Base-by-base conservation (phyloP, 2,797 vertebrate genomes). In the Alca torda region DNA sequence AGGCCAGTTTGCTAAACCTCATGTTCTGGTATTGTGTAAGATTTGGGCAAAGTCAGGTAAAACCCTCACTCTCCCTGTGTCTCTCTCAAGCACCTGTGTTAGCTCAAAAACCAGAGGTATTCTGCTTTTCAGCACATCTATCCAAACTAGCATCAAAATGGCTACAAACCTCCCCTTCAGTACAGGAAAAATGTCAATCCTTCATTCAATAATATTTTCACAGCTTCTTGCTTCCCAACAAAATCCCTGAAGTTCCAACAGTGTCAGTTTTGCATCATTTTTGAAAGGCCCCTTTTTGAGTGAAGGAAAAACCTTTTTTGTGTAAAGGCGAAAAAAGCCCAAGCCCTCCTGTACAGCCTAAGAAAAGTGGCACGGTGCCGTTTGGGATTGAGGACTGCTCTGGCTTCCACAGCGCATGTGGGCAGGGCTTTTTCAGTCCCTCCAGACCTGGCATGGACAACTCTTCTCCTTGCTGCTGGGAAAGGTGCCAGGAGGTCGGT, bases 1-100 rank as follows among this genome's bases (percentile, higher is more conserved):
- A 84, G 51, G 70, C 33, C 53, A 46, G 50, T 72, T 70, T 68
- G 72, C 63, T 90, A 64, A 87, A 82, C 35, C 50, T 82, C 81
- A 4, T 60, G 37, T 70, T 74, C 61, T 91, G 64, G 54, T 11
- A 31, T 46, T 74, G 0, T 48, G 41, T n/a, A 72, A 87, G 84
- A 89, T 57, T 84, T 87, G 89, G 57, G 64, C 45, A 93, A 84
- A 95, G 35, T 23, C 72, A 72, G 84, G 72, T 77, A 74, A 88
- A 93, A 57, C 16, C n/a, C 24, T 87, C 33, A 2, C 50, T 65
- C 16, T 67, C 57, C 54, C 54, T 24, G 13, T 45, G 33, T 57
- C n/a, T 78, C 14, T 88, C 88, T 93, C 86, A 84, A 78, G 35
- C 17, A 70, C 46, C 26, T 72, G 45, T 57, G 45, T 68, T 51